phyloP scores from a whole-genome alignment of 2,888 invertebrate species.

The Cephus spinipes region DNA sequence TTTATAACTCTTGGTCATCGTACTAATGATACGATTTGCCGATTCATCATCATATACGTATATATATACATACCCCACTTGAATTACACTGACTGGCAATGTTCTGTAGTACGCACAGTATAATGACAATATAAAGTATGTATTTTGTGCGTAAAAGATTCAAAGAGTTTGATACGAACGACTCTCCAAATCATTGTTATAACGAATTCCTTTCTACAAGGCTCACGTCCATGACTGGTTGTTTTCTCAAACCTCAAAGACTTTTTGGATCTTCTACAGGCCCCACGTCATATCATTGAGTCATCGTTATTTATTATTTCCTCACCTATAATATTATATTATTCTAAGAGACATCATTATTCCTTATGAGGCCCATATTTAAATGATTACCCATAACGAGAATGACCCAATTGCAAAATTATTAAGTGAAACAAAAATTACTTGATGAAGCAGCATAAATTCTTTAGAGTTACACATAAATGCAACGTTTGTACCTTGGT shows the following conservation, averaged over 20 bases:
- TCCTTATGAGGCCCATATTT: background rate
- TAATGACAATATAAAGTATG: background rate
- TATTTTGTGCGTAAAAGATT: background rate
- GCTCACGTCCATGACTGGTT: too few species aligned
- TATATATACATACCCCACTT: background rate
- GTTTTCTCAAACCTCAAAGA: background rate
- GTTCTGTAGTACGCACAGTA: background rate
- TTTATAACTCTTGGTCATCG: background rate
- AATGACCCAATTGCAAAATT: background rate
- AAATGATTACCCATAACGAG: background rate
- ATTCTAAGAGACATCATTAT: background rate
- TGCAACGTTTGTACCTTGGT: background rate
- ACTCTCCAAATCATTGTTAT: background rate
- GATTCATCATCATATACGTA: constrained; percentile 6
- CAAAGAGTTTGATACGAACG: background rate
- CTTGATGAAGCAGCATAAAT: background rate
- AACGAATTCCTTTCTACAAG: background rate
- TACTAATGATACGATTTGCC: background rate
- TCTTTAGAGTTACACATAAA: background rate
- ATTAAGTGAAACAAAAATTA: background rate
- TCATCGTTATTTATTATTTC: background rate
- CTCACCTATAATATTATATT: background rate
- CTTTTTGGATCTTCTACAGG: background rate
- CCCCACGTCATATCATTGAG: background rate
- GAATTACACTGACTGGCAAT: background rate